Evolutionary conservation across 2,113 vertebrate species (phyloP).

Genomic region (Synchiropus splendidus): DNA sequence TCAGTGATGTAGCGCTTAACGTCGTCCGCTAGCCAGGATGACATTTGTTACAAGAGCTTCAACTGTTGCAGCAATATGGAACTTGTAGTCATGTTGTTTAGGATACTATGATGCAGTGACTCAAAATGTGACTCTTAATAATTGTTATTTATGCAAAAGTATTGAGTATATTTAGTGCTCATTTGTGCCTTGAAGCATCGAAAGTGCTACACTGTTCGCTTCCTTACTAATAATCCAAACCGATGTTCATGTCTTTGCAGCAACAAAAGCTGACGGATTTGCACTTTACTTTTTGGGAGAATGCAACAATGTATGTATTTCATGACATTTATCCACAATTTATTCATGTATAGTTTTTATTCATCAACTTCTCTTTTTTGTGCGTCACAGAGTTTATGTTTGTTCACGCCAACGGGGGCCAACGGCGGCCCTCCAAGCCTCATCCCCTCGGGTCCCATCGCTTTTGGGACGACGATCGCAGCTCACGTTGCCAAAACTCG

Average conservation of each 20-base stretch:
- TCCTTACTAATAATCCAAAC: neutral
- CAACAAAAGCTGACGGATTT: slow-evolving; percentile 97
- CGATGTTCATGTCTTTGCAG: slow-evolving; percentile 57
- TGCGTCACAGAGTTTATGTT: slow-evolving; percentile 80
- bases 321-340: neutral
- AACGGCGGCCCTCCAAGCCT: slow-evolving; percentile 84
- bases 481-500: slow-evolving; percentile 94
- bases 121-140: no score
- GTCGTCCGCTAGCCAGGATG: no score
- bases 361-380: slow-evolving; percentile 4
- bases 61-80: no score
- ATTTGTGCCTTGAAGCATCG: no score
- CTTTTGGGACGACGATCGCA: slow-evolving; percentile 86
- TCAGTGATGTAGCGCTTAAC: no score
- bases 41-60: no score
- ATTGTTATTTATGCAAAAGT: no score
- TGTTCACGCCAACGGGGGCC: slow-evolving; percentile 85
- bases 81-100: no score
- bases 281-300: slow-evolving; percentile 98
- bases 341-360: neutral
- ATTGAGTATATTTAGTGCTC: no score
- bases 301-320: slow-evolving; percentile 96
- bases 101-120: no score
- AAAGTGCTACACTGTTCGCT: no score
- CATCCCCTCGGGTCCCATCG: slow-evolving; percentile 82